Evolutionary conservation across 2,797 vertebrate genomes (phyloP).

Genomic region (Scolopax rusticola): DNA sequence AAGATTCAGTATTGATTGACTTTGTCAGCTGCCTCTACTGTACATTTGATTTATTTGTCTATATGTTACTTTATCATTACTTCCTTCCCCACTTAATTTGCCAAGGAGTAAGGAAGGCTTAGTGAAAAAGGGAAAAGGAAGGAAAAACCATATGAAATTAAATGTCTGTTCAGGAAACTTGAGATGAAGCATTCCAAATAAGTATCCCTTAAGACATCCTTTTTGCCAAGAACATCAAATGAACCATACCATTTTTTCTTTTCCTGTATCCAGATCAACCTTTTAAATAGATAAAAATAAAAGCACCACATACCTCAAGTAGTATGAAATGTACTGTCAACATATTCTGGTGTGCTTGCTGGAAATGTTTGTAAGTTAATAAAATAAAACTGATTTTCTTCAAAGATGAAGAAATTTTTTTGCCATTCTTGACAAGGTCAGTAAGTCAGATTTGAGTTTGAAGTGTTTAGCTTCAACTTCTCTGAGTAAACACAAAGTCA

Average conservation of each 20-base stretch:
- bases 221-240: background rate
- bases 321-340: background rate
- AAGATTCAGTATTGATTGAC: background rate
- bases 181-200: background rate
- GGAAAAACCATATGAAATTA: background rate
- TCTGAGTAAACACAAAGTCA: background rate
- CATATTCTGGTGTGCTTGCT: background rate
- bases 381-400: conserved; percentile 1
- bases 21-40: background rate
- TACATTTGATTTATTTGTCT: background rate
- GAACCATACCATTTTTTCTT: background rate
- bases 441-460: background rate
- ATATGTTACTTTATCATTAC: background rate
- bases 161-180: background rate
- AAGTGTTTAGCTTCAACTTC: background rate
- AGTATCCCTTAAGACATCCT: background rate
- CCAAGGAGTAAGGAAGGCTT: background rate
- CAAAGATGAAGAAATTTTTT: background rate
- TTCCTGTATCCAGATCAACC: background rate
- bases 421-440: background rate
- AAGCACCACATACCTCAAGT: background rate
- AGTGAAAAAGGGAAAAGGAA: background rate
- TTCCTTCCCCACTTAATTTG: background rate
- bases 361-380: background rate
- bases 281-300: background rate